Evolutionary conservation across 1,140 invertebrate genomes (phyloP), one percentile per base, ranked within the genome.

Genomic region (Pseudomyrmex sp.): DNA sequence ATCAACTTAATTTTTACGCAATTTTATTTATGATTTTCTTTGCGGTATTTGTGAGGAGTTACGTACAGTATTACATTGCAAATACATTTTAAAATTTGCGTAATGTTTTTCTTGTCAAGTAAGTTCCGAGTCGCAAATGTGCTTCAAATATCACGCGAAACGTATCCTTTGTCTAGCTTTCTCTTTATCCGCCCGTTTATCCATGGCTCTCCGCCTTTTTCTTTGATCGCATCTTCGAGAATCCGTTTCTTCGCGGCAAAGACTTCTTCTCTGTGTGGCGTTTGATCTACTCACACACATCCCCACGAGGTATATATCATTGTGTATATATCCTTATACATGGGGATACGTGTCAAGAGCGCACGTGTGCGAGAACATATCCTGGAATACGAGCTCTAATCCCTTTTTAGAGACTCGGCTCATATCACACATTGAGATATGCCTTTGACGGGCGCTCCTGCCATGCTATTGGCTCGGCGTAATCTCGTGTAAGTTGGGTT

Each of bases 401-500:
- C 93, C 92, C 91, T 93, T 94, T 94, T 93, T 93, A 93, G 92
- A 93, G 89, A 91, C 88, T 89, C 89, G 88, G 89, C 91, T 91
- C 92, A 92, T 91, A 90, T 89, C 88, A 85, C 89, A 88, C 91
- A 92, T 91, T 90, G 90, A 93, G 92, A 93, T 93, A 93, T 93
- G 92, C 92, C 92, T 93, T 93, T 93, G 93, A 94, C 92, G 91
- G 89, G 90, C 90, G 90, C 86, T 91, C 90, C 92, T 92, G 90
- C 88, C 74, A 88, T 87, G 90, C 92, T 92, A 93, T 93, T 94
- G 92, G 92, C 92, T 92, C 92, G 68, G 69, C 90, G 91, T 93
- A 93, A 93, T 93, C 92, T 92, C 90, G 90, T 91, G 93, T 92
- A 92, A 92, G 93, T 93, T 92, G 89, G 92, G 89, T 93, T 92